phyloP scores from a whole-genome alignment of 2,888 invertebrate genomes.

The Entomobrya proxima region DNA sequence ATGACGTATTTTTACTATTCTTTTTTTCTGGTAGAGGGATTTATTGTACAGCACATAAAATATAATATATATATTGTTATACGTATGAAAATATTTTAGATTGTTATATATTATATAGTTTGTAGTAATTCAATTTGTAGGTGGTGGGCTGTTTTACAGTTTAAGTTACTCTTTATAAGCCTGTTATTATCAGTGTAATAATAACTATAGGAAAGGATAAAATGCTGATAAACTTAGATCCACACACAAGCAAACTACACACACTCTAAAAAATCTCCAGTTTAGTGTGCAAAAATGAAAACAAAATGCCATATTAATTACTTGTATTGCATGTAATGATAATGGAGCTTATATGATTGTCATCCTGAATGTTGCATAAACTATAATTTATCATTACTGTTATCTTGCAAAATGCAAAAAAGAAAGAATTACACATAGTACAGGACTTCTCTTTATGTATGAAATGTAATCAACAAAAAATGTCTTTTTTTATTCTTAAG shows the following conservation, averaged over 20 bases:
- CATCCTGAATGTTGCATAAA: conserved; percentile 2
- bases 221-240: background rate
- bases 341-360: conserved; percentile 17
- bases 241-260: background rate
- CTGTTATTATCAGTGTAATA: background rate
- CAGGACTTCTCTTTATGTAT: background rate
- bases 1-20: conserved; percentile 9
- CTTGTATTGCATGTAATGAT: background rate
- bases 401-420: conserved; percentile 40
- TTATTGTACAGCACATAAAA: background rate
- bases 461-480: conserved; percentile 23
- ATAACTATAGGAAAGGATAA: background rate
- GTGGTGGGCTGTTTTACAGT: background rate
- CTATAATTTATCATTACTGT: conserved; percentile 36
- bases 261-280: background rate
- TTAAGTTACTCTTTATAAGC: conserved; percentile 5
- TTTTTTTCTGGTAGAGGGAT: conserved; percentile 35
- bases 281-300: background rate
- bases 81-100: conserved; percentile 25
- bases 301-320: too few relatives aligned
- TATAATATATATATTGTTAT: conserved; percentile 21
- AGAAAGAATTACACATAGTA: conserved; percentile 1
- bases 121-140: background rate
- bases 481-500: conserved; percentile 52
- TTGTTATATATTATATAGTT: background rate